Conservation (phyloP, 2,113 vertebrate species). For the Monopterus albus region DNA sequence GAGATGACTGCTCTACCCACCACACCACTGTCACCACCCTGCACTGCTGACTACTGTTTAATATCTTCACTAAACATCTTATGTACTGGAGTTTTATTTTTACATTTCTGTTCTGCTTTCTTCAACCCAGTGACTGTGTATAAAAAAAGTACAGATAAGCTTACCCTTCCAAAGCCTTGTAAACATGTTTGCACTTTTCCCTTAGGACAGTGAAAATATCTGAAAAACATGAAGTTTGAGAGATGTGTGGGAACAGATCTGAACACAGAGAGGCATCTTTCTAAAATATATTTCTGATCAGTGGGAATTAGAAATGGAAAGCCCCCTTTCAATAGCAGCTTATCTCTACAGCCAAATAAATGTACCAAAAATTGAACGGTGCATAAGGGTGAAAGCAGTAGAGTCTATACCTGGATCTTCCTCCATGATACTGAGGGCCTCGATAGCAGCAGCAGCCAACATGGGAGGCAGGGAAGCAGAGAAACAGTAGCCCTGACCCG, state of each 20-base stretch:
- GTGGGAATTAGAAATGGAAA: background rate
- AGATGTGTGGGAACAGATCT: background rate
- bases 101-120: no score
- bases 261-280: background rate
- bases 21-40: no score
- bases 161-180: slow-evolving; percentile 90
- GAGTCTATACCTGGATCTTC: slow-evolving; percentile 89
- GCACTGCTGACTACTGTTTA: no score
- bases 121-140: no score
- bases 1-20: no score
- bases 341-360: background rate
- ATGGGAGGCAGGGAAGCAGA: slow-evolving; percentile 95
- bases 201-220: slow-evolving; percentile 89
- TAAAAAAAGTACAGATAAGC: slow-evolving; percentile 53
- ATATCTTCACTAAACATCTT: background rate
- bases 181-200: slow-evolving; percentile 87
- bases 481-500: slow-evolving; percentile 97
- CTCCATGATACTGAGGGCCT: slow-evolving; percentile 96
- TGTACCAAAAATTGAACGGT: background rate
- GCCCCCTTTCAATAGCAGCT: no score
- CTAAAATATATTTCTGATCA: background rate
- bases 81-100: no score
- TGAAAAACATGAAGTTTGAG: slow-evolving; percentile 73
- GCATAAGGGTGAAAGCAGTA: background rate
- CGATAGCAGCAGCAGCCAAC: slow-evolving; percentile 93